A percentile compares a stretch with the other conserved stretches of the same genome.
phyloP scores from a whole-genome alignment of 1,140 invertebrate species.

The Drosophila nigromelanica region DNA sequence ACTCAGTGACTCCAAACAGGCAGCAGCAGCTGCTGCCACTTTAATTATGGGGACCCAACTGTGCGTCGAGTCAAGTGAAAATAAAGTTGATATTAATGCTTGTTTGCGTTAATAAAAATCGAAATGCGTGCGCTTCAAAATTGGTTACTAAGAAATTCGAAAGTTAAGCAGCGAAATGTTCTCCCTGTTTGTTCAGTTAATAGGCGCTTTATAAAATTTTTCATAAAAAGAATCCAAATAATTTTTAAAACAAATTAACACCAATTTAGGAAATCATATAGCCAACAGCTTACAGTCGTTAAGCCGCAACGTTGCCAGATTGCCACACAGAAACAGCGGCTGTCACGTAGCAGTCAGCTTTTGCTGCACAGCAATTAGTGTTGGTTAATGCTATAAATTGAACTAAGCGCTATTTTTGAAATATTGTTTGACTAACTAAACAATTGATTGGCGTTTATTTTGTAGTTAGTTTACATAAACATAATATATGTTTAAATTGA shows the following conservation, averaged over 20 bases:
- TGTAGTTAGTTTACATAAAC: no score
- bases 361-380: slow-evolving; percentile 20
- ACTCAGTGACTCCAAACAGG: slow-evolving; percentile 16
- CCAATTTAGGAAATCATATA: not conserved
- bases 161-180: slow-evolving; percentile 3
- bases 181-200: slow-evolving; percentile 4
- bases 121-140: slow-evolving; percentile 29
- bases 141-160: slow-evolving; percentile 36
- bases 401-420: slow-evolving; percentile 4
- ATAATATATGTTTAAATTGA: no score
- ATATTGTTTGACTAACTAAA: no score
- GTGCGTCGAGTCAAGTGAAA: slow-evolving; percentile 49
- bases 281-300: not conserved
- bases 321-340: no score
- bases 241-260: slow-evolving; percentile 5
- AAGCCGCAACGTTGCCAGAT: slow-evolving; percentile 9
- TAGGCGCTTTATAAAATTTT: not conserved
- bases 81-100: slow-evolving; percentile 76
- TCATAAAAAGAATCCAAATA: not conserved
- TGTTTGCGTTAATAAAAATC: slow-evolving; percentile 78
- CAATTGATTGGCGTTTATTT: no score
- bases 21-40: slow-evolving; percentile 58
- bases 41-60: slow-evolving; percentile 52
- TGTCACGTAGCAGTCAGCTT: slow-evolving; percentile 22
- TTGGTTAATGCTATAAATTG: not conserved